A percentile compares a stretch with the other conserved stretches of the same genome.
phyloP scores from a whole-genome alignment of 2,797 vertebrate genomes.

The Echiichthys vipera region DNA sequence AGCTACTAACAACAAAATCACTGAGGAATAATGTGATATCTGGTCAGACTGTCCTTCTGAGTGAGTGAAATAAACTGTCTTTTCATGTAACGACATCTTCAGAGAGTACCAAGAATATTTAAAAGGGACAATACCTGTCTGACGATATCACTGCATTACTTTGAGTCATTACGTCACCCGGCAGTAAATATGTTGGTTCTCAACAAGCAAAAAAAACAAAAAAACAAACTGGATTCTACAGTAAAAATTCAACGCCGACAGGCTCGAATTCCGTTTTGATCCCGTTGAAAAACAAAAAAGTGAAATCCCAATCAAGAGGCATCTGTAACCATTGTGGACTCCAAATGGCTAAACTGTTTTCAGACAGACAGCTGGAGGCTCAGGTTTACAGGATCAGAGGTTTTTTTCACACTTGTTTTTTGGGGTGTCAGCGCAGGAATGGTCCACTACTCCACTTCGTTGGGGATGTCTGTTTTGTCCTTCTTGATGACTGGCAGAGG shows the following conservation, averaged over 20 bases:
- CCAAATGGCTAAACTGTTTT: constrained; percentile 29
- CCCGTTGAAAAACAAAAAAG: constrained; percentile 20
- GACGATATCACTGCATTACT: not conserved
- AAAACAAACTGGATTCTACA: constrained; percentile 18
- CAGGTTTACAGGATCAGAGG: constrained; percentile 71
- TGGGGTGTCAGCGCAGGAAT: not conserved
- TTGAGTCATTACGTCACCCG: constrained; percentile 23
- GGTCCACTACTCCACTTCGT: constrained; percentile 79
- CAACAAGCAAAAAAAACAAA: constrained; percentile 1
- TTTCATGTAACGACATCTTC: not conserved
- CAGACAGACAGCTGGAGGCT: constrained; percentile 63
- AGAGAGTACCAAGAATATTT: not conserved
- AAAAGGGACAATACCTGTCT: not conserved
- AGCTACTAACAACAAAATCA: constrained; percentile 25
- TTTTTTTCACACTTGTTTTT: constrained; percentile 40
- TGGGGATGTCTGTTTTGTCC: constrained; percentile 80
- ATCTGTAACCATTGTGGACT: constrained; percentile 23
- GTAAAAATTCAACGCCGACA: constrained; percentile 14
- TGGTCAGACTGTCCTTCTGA: constrained; percentile 20
- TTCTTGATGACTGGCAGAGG: constrained; percentile 92
- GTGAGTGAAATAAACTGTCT: not conserved
- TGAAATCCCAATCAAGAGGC: constrained; percentile 28
- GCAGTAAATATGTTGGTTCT: constrained; percentile 23
- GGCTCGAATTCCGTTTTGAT: constrained; percentile 32
- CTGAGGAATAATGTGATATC: constrained; percentile 20